Evolutionary conservation across 2,888 invertebrate genomes (phyloP).

Genomic region (Pemphredon lugubris): DNA sequence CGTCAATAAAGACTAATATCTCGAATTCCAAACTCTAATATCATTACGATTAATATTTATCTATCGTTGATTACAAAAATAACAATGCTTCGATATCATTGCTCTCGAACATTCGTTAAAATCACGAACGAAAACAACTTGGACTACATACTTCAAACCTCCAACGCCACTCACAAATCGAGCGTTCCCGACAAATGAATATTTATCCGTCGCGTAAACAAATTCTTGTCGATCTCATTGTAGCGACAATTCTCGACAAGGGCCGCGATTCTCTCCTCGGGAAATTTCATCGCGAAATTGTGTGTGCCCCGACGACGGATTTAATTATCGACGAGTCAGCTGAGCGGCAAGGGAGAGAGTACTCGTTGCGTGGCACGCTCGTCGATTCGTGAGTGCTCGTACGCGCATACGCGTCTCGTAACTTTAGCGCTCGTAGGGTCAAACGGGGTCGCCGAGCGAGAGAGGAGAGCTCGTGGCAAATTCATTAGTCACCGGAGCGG

Average conservation of each 20-base stretch:
- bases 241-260: not conserved
- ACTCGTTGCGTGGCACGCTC: constrained; percentile 29
- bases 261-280: constrained; percentile 14
- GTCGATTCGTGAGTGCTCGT: constrained; percentile 54
- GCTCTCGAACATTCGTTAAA: no score
- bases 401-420: constrained; percentile 45
- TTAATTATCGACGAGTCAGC: constrained; percentile 54
- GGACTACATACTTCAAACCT: no score
- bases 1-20: no score
- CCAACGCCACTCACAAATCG: no score
- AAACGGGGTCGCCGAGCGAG: constrained; percentile 63
- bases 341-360: constrained; percentile 33
- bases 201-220: no score
- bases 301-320: constrained; percentile 29
- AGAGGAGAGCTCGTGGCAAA: constrained; percentile 59
- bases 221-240: no score
- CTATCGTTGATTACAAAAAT: no score
- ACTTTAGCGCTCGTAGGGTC: constrained; percentile 51
- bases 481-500: constrained; percentile 61
- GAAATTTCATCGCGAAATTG: constrained; percentile 39
- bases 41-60: no score
- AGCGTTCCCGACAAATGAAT: no score
- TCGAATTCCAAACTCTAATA: no score
- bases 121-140: no score
- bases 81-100: no score